Conservation (phyloP, 1,140 invertebrate genomes). For the Monochamus saltuarius region DNA sequence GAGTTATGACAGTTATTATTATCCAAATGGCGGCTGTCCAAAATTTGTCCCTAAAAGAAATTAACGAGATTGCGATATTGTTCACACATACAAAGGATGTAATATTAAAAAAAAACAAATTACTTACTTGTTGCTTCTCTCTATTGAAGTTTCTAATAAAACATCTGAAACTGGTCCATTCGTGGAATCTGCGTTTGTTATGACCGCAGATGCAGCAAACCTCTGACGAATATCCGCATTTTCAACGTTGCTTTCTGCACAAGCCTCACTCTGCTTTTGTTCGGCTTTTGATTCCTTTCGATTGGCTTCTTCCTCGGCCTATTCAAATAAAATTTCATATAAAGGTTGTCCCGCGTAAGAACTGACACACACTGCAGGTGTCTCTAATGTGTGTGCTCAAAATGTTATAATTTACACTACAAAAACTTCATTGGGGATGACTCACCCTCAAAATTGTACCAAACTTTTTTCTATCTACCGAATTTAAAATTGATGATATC, state of each 20-base stretch:
- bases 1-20: slow-evolving; percentile 41
- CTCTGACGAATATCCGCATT: slow-evolving; percentile 16
- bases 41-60: slow-evolving; percentile 45
- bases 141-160: slow-evolving; percentile 11
- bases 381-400: too few species aligned
- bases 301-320: slow-evolving; percentile 44
- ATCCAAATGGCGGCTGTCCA: slow-evolving; percentile 45
- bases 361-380: slow-evolving; percentile 2
- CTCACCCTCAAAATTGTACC: too few species aligned
- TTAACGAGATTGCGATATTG: slow-evolving; percentile 25
- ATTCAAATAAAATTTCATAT: slow-evolving; percentile 14
- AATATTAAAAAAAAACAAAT: neutral
- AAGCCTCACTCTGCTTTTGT: slow-evolving; percentile 18
- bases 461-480: too few species aligned
- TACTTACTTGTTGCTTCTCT: slow-evolving; percentile 21
- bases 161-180: neutral
- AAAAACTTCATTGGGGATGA: too few species aligned
- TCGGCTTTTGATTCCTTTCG: slow-evolving; percentile 25
- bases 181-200: slow-evolving; percentile 17
- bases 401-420: too few species aligned
- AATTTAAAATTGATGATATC: too few species aligned
- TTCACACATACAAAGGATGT: neutral
- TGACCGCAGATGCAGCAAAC: slow-evolving; percentile 5
- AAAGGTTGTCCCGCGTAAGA: neutral
- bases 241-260: slow-evolving; percentile 8